A percentile compares a stretch with the other conserved stretches of the same genome.
Conservation (phyloP, 2,888 invertebrate genomes). For the Gnatocerus cornutus region DNA sequence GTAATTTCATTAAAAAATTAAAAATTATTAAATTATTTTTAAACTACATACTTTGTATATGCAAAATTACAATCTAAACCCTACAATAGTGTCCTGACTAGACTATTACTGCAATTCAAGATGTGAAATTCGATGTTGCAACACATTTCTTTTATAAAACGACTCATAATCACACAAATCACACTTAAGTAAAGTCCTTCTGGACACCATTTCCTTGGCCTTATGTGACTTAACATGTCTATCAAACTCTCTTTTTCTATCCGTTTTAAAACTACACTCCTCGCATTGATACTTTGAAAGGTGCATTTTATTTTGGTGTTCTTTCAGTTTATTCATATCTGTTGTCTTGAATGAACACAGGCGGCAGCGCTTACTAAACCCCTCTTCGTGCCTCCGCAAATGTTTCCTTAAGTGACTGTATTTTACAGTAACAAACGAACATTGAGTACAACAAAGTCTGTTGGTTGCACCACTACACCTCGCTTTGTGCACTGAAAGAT, state of each 20-base stretch:
- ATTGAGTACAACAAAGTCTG: slow-evolving; percentile 1
- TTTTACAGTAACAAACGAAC: background rate
- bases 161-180: slow-evolving; percentile 10
- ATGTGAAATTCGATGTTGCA: slow-evolving; percentile 1
- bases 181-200: background rate
- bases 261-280: background rate
- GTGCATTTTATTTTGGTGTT: background rate
- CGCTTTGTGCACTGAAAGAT: background rate
- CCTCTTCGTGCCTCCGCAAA: background rate
- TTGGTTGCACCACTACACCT: background rate
- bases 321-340: background rate
- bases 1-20: too few species aligned
- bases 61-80: too few species aligned
- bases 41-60: too few species aligned
- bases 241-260: background rate
- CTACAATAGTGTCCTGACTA: background rate
- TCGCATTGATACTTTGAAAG: background rate
- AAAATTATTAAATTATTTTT: too few species aligned
- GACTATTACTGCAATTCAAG: background rate
- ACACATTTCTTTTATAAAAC: background rate
- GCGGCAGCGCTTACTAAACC: background rate
- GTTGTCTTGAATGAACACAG: background rate
- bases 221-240: background rate
- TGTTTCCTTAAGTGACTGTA: slow-evolving; percentile 2
- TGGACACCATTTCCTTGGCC: background rate